These are phyloP conservation scores for Solenodon paradoxus DNA, from an alignment of 2,113 vertebrate genomes.

Conservation along the genomic window DNA sequence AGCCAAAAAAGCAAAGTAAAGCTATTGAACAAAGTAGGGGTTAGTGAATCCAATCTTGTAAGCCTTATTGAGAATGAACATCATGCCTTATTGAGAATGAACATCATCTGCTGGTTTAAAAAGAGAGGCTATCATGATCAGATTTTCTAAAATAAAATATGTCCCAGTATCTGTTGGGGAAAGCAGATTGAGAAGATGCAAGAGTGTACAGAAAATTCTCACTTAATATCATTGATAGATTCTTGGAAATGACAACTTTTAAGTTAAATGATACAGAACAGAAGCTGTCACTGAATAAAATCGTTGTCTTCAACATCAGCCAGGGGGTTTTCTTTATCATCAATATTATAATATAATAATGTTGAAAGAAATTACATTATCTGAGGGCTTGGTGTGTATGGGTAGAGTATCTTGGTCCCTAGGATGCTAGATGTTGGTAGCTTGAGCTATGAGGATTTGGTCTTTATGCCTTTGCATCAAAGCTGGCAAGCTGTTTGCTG, in stretches of 20 bases:
- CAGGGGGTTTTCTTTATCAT: neutral
- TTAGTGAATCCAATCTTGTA: neutral
- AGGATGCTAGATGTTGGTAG: neutral
- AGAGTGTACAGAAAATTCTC: neutral
- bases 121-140: neutral
- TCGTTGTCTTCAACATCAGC: neutral
- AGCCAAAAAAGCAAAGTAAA: neutral
- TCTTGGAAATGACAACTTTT: neutral
- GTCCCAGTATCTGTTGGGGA: neutral
- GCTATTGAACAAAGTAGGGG: neutral
- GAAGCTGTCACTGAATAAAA: neutral
- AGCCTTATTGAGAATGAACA: neutral
- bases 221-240: neutral
- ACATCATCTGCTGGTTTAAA: neutral
- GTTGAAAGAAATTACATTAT: no score
- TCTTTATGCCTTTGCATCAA: neutral
- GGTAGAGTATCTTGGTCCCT: no score
- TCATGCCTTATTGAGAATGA: neutral
- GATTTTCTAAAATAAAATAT: neutral
- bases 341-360: neutral
- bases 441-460: neutral
- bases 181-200: neutral
- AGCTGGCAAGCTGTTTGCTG: neutral
- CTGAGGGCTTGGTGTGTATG: neutral
- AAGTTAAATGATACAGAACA: neutral